Percentiles rank a stretch among this genome's conserved stretches.
Evolutionary conservation across 1,140 invertebrate genomes (phyloP).

Genomic region (Formica exsecta): DNA sequence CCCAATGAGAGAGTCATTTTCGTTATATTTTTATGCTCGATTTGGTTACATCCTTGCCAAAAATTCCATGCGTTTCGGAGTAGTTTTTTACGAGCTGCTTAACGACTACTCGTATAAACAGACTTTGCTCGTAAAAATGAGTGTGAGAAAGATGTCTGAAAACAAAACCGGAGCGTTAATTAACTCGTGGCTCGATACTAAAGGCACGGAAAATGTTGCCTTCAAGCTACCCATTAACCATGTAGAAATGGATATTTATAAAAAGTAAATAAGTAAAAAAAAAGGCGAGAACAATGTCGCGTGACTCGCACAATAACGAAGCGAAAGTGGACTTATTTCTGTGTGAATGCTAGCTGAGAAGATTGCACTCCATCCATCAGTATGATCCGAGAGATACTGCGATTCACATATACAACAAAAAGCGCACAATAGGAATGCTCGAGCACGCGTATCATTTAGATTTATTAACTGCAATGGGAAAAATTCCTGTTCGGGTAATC

Average conservation of each 20-base stretch:
- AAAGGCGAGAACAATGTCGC: constrained; percentile 39
- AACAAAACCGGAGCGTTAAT: constrained; percentile 38
- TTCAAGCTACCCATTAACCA: constrained; percentile 28
- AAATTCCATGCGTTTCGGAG: constrained; percentile 16
- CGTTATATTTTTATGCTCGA: constrained; percentile 31
- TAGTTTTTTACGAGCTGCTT: constrained; percentile 29
- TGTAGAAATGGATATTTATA: constrained; percentile 46
- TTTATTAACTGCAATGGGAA: constrained; percentile 54
- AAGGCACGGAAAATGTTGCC: constrained; percentile 18
- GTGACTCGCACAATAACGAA: constrained; percentile 47
- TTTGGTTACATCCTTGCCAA: constrained; percentile 24
- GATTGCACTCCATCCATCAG: constrained; percentile 60
- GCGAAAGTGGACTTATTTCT: constrained; percentile 55
- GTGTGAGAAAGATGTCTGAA: background rate
- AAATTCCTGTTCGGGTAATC: constrained; percentile 1
- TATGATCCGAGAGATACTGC: constrained; percentile 49
- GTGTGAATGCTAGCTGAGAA: constrained; percentile 34
- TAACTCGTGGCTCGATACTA: constrained; percentile 43
- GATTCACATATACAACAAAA: constrained; percentile 41
- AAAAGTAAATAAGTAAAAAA: constrained; percentile 15
- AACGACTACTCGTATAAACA: constrained; percentile 53
- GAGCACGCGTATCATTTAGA: constrained; percentile 34
- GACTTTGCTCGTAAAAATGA: constrained; percentile 39
- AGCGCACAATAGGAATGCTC: constrained; percentile 39
- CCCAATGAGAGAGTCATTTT: background rate